Conservation (phyloP, 2,888 invertebrate species). For the Campopleginae sp. region DNA sequence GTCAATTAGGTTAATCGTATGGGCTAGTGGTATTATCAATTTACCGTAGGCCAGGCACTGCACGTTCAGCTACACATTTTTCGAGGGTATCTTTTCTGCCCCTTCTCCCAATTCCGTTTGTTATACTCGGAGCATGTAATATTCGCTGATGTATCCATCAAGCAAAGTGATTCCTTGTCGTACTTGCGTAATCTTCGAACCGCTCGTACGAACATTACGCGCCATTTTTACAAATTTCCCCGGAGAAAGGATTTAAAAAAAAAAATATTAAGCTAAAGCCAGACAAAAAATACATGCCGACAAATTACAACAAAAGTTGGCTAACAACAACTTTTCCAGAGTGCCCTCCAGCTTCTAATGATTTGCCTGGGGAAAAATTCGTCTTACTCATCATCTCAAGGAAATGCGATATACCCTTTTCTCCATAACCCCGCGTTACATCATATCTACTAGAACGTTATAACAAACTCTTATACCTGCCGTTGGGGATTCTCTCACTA, state of each 20-base stretch:
- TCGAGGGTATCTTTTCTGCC: slow-evolving; percentile 15
- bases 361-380: slow-evolving; percentile 56
- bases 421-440: slow-evolving; percentile 1
- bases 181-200: slow-evolving; percentile 36
- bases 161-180: slow-evolving; percentile 52
- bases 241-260: slow-evolving; percentile 24
- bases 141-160: slow-evolving; percentile 43
- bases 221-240: slow-evolving; percentile 57
- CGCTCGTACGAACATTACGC: slow-evolving; percentile 20
- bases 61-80: slow-evolving; percentile 48
- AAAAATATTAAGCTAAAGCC: not conserved
- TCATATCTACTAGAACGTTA: slow-evolving; percentile 31
- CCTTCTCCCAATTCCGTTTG: slow-evolving; percentile 2
- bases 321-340: slow-evolving; percentile 41
- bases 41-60: slow-evolving; percentile 55
- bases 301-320: slow-evolving; percentile 6
- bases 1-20: slow-evolving; percentile 61
- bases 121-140: slow-evolving; percentile 15
- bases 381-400: slow-evolving; percentile 19
- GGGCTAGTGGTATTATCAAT: slow-evolving; percentile 42
- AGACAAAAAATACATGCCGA: not conserved
- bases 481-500: slow-evolving; percentile 29
- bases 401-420: slow-evolving; percentile 11
- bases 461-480: slow-evolving; percentile 37
- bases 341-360: slow-evolving; percentile 33